A percentile compares a stretch with the other conserved stretches of the same genome.
These are phyloP conservation scores for Strigamia maritima DNA, from an alignment of 2,888 invertebrate species.

Conservation along the genomic window DNA sequence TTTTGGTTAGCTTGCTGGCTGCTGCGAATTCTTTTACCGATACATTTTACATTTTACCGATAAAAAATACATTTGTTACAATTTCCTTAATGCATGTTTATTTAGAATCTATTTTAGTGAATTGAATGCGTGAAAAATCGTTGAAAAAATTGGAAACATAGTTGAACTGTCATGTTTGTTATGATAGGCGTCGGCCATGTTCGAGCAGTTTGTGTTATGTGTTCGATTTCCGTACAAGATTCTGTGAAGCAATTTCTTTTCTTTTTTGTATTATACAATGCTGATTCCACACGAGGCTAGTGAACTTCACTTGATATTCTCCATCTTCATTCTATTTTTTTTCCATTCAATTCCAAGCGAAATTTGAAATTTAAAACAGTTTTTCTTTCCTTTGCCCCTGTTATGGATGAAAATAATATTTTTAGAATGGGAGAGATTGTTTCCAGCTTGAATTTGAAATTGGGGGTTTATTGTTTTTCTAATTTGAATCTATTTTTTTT, in stretches of 20 bases:
- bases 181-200: neutral
- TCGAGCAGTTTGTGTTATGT: neutral
- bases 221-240: neutral
- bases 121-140: no score
- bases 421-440: slow-evolving; percentile 7
- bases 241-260: slow-evolving; percentile 13
- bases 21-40: no score
- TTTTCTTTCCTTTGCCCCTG: slow-evolving; percentile 3
- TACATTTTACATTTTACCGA: no score
- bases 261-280: slow-evolving; percentile 20
- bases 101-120: no score
- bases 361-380: slow-evolving; percentile 32
- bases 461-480: slow-evolving; percentile 20
- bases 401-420: slow-evolving; percentile 20
- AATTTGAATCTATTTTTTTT: neutral
- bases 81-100: no score
- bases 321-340: slow-evolving; percentile 31
- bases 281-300: slow-evolving; percentile 33
- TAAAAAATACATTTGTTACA: no score
- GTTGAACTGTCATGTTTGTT: neutral
- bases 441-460: slow-evolving; percentile 2
- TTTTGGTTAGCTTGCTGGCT: no score
- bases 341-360: slow-evolving; percentile 22
- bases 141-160: neutral
- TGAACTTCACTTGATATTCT: slow-evolving; percentile 28